Percentiles rank a stretch among this genome's conserved stretches.
phyloP scores from a whole-genome alignment of 2,888 invertebrate genomes.

The Conomelus anceps region DNA sequence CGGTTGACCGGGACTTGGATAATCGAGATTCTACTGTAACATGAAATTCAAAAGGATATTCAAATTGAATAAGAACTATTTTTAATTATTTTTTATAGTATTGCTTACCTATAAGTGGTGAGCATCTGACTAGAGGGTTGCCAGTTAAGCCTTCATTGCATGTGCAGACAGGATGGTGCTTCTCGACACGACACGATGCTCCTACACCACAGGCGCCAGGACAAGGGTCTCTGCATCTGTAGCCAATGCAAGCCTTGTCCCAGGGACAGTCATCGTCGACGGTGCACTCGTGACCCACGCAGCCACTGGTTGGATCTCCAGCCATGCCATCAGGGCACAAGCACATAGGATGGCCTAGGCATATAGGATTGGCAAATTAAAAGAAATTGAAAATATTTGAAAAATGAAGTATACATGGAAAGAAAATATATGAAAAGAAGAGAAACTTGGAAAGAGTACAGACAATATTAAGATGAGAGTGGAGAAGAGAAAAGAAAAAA shows the following conservation, averaged over 20 bases:
- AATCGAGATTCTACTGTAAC: no score
- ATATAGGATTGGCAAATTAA: background rate
- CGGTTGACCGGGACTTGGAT: no score
- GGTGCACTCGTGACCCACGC: slow-evolving; percentile 72
- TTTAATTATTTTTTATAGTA: background rate
- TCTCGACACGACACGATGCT: slow-evolving; percentile 65
- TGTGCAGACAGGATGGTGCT: slow-evolving; percentile 72
- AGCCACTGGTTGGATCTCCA: slow-evolving; percentile 69
- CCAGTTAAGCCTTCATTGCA: slow-evolving; percentile 67
- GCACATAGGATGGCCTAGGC: slow-evolving; percentile 51
- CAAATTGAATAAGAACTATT: no score
- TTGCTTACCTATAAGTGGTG: slow-evolving; percentile 45
- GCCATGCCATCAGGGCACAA: slow-evolving; percentile 66
- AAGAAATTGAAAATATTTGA: background rate
- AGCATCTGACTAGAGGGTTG: slow-evolving; percentile 70
- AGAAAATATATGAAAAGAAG: no score
- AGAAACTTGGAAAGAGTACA: no score
- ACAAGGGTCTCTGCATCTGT: slow-evolving; percentile 73
- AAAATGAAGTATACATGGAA: no score
- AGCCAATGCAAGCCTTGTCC: slow-evolving; percentile 69
- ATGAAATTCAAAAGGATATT: no score
- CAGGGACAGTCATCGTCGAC: slow-evolving; percentile 69
- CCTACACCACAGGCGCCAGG: slow-evolving; percentile 72
- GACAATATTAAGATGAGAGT: no score
- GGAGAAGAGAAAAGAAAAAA: no score